phyloP scores from a whole-genome alignment of 2,888 invertebrate genomes.

The Caenorhabditis zanzibari region DNA sequence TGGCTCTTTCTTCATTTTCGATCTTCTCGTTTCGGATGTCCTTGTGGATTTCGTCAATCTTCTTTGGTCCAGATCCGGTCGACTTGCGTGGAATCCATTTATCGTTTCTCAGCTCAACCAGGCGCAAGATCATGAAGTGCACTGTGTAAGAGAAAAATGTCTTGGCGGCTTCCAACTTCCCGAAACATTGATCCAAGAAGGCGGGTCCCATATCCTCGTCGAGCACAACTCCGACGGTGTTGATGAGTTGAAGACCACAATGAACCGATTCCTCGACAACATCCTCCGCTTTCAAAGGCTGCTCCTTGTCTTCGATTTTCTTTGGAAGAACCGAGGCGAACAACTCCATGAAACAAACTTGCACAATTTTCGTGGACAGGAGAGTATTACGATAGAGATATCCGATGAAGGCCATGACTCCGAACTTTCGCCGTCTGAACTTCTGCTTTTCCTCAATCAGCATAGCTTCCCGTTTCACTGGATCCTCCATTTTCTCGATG shows the following conservation, averaged over 20 bases:
- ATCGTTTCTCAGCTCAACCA: conserved; percentile 68
- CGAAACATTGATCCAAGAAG: conserved; percentile 63
- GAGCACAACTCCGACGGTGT: conserved; percentile 50
- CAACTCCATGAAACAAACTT: conserved; percentile 69
- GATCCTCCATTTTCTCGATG: conserved; percentile 71
- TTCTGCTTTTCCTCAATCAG: conserved; percentile 65
- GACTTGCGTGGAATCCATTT: conserved; percentile 71
- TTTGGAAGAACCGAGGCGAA: conserved; percentile 37
- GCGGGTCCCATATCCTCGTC: conserved; percentile 16
- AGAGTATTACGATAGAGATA: conserved; percentile 73
- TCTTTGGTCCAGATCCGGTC: conserved; percentile 74
- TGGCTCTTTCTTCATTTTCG: conserved; percentile 54
- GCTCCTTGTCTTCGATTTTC: not conserved
- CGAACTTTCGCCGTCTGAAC: conserved; percentile 77
- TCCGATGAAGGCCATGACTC: conserved; percentile 80
- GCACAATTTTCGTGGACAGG: conserved; percentile 70
- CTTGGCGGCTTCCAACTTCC: conserved; percentile 49
- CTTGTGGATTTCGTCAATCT: conserved; percentile 74
- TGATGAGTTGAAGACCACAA: conserved; percentile 62
- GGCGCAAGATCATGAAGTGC: conserved; percentile 74
- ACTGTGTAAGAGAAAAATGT: conserved; percentile 66
- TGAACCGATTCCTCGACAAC: conserved; percentile 65
- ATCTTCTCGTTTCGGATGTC: conserved; percentile 71
- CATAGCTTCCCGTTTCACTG: conserved; percentile 69
- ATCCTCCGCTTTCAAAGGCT: conserved; percentile 8